These are phyloP conservation scores for Sebastolobus alascanus DNA, from an alignment of 2,797 vertebrate species.

Conservation along the genomic window DNA sequence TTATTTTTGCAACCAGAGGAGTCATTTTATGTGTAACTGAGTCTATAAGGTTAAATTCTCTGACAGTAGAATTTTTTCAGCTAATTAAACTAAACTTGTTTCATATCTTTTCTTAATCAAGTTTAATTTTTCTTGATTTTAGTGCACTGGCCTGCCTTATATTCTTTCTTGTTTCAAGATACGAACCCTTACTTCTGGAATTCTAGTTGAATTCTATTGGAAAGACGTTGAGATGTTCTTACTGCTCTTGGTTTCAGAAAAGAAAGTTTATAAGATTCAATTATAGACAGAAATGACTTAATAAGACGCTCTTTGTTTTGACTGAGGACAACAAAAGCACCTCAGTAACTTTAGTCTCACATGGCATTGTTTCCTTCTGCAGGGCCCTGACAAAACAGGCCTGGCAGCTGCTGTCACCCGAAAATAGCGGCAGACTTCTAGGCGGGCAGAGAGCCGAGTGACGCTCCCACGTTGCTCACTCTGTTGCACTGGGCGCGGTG, in stretches of 20 bases:
- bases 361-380: constrained; percentile 60
- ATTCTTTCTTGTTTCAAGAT: too few relatives aligned
- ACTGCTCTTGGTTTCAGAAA: neutral
- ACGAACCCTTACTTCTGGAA: too few relatives aligned
- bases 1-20: too few relatives aligned
- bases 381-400: constrained; percentile 61
- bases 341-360: constrained; percentile 39
- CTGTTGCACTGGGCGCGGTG: constrained; percentile 41
- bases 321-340: constrained; percentile 13
- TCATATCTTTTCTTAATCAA: too few relatives aligned
- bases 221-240: neutral
- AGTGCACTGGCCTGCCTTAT: too few relatives aligned
- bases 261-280: neutral
- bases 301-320: constrained; percentile 7
- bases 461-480: constrained; percentile 54
- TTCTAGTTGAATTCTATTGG: neutral
- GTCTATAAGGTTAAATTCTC: too few relatives aligned
- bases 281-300: neutral
- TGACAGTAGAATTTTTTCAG: too few relatives aligned
- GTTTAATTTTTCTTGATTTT: too few relatives aligned
- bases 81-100: neutral
- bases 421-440: constrained; percentile 72
- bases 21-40: too few relatives aligned
- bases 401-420: constrained; percentile 77
- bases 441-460: constrained; percentile 42